Base-by-base conservation (phyloP, 2,888 invertebrate genomes). In the Hypsopygia costalis region DNA sequence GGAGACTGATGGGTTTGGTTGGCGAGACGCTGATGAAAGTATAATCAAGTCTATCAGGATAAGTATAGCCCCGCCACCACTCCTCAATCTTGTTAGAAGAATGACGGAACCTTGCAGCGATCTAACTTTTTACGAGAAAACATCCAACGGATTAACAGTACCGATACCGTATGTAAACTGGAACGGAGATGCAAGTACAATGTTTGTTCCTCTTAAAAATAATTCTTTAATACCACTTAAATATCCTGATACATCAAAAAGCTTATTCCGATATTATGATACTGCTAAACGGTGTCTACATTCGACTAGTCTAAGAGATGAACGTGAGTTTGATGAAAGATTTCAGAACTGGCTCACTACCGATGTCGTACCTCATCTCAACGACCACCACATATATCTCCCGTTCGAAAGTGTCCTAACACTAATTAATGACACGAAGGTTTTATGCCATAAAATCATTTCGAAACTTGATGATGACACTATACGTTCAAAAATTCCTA, bases 151-250 rank as follows among this genome's bases (percentile, higher is more conserved):
- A 6, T 46, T 77, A 8, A 51, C 61, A 11, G 69, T 92, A 32
- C 91, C 92, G 0, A 65, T 92, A 28, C 93, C 93, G 0, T 87
- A 87, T 46, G 83, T 93, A 27, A 91, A 91, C 54, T 91, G 92
- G 70, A 78, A 86, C 31, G 55, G 62, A 1, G 62, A 78, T n/a
- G 83, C 90, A 0, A 77, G 81, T 22, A 81, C 90, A n/a, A 90
- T 93, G 57, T 92, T 92, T 36, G 55, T 93, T 11, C 93, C 93
- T 0, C 83, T 93, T 36, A 91, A 85, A 54, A 72, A 74, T 31
- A 44, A 62, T 8, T 58, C 76, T 0, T 41, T 80, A 3, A 50
- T 82, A 27, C 46, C 62, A 10, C 51, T 88, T 2, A 49, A 59
- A 1, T 64, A 67, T 0, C 64, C 66, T 12, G 52, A 70, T 32